Evolutionary conservation across 1,140 invertebrate species (phyloP), one percentile per base, ranked within the genome.

Genomic region (Euwallacea fornicatus): DNA sequence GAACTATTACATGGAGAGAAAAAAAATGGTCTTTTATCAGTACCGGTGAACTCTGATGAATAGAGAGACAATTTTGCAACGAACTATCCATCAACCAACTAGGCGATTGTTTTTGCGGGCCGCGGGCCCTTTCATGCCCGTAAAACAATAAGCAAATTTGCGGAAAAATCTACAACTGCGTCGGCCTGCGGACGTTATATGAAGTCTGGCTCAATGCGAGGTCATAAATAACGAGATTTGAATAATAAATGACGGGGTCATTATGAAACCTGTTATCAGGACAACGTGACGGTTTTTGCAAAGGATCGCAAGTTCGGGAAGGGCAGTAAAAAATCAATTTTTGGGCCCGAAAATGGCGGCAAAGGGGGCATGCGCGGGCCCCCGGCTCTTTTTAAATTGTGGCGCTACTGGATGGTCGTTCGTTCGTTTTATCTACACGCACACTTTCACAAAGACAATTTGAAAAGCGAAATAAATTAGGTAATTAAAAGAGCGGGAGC

Each of bases 251-350:
- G 73, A 75, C 71, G 66, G 73, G 73, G 71, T 77, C 76, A 76
- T 76, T 76, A 73, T 75, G 74, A 74, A 75, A 75, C 74, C 74
- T 75, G 76, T 75, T 76, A 76, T 76, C 76, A 69, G 76, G 72
- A 71, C 69, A 75, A 66, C 67, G 72, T 73, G 74, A 42, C 56
- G 66, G 73, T 16, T 65, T 76, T 77, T 77, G 75, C 68, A 41
- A 77, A 77, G 76, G 74, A 74, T 74, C 46, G 46, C 46, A 50
- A 50, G 75, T 77, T 76, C 68, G 75, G 73, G 72, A 76, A 76
- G 73, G 75, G 73, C 75, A 75, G 76, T 74, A 77, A 50, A 77
- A 77, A 77, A 77, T 77, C 76, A 77, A 77, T 77, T 77, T 73
- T 50, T 50, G 46, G 46, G 46, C 46, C 46, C 46, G 2, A 50